Evolutionary conservation across 1,140 invertebrate species (phyloP).

Genomic region (Drosophila simulans): DNA sequence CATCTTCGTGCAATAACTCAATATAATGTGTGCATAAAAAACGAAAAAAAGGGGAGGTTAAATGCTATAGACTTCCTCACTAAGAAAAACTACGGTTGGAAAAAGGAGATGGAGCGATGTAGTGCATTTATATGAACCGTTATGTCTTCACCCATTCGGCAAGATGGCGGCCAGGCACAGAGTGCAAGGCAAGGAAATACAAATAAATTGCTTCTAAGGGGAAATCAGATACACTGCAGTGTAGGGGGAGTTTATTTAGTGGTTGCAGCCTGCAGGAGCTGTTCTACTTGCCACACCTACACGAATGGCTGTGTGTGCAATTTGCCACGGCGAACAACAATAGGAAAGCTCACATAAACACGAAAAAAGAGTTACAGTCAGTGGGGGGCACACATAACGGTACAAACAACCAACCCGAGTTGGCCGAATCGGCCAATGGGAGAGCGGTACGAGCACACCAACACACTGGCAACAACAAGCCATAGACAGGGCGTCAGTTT

Average conservation of each 20-base stretch:
- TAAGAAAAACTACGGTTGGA: not conserved
- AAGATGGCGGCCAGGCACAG: slow-evolving; percentile 57
- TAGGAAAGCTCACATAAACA: slow-evolving; percentile 56
- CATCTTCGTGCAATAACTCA: too few relatives aligned
- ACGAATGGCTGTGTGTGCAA: slow-evolving; percentile 42
- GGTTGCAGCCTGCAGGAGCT: slow-evolving; percentile 55
- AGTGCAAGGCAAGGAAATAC: slow-evolving; percentile 36
- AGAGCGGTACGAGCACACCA: slow-evolving; percentile 48
- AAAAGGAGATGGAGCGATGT: not conserved
- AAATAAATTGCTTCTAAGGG: slow-evolving; percentile 47
- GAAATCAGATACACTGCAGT: slow-evolving; percentile 18
- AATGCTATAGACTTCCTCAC: slow-evolving; percentile 3
- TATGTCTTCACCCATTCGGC: slow-evolving; percentile 38
- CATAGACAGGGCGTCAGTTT: slow-evolving; percentile 72
- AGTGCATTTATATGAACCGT: slow-evolving; percentile 49
- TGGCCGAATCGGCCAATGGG: slow-evolving; percentile 65
- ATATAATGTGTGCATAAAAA: not conserved
- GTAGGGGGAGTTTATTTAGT: slow-evolving; percentile 71
- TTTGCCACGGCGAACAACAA: slow-evolving; percentile 38
- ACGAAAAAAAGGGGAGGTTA: not conserved
- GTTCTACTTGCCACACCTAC: slow-evolving; percentile 63
- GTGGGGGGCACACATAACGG: slow-evolving; percentile 38
- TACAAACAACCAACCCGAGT: slow-evolving; percentile 76
- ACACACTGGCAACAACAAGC: slow-evolving; percentile 32
- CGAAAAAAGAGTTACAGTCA: slow-evolving; percentile 56